Percentiles rank a stretch among this genome's conserved stretches.
Evolutionary conservation across 2,888 invertebrate species (phyloP).

Genomic region (Spatulosminthurus flaviceps): DNA sequence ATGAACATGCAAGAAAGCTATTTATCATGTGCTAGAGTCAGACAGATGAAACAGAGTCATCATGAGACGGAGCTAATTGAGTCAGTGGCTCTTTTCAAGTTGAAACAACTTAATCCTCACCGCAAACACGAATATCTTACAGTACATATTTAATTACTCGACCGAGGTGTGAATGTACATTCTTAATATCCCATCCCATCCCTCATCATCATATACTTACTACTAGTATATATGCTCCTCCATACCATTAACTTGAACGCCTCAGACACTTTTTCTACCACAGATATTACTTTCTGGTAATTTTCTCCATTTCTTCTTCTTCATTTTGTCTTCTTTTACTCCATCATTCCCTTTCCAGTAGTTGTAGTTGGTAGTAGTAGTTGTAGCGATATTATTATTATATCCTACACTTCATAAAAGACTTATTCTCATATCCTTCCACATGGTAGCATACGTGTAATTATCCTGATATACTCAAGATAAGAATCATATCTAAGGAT

Average conservation of each 20-base stretch:
- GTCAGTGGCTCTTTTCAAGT: conserved; percentile 43
- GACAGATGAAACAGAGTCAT: conserved; percentile 36
- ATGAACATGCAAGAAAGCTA: conserved; percentile 47
- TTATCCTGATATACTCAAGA: background rate
- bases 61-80: conserved; percentile 41
- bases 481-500: background rate
- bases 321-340: background rate
- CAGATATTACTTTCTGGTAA: conserved; percentile 7
- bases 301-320: background rate
- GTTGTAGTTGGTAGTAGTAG: too few species aligned
- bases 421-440: too few species aligned
- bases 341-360: background rate
- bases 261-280: background rate
- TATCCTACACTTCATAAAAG: too few species aligned
- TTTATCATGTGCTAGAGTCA: conserved; percentile 42
- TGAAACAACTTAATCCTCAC: conserved; percentile 40
- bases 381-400: too few species aligned
- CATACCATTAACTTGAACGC: background rate
- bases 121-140: conserved; percentile 31
- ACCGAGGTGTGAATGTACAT: conserved; percentile 32
- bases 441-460: background rate
- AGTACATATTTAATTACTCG: conserved; percentile 40
- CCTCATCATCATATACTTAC: too few species aligned
- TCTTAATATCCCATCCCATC: conserved; percentile 20
- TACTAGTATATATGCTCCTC: too few species aligned